Percentiles rank a stretch among this genome's conserved stretches.
Evolutionary conservation across 1,140 invertebrate genomes (phyloP).

Genomic region (Cheumatopsyche charites): DNA sequence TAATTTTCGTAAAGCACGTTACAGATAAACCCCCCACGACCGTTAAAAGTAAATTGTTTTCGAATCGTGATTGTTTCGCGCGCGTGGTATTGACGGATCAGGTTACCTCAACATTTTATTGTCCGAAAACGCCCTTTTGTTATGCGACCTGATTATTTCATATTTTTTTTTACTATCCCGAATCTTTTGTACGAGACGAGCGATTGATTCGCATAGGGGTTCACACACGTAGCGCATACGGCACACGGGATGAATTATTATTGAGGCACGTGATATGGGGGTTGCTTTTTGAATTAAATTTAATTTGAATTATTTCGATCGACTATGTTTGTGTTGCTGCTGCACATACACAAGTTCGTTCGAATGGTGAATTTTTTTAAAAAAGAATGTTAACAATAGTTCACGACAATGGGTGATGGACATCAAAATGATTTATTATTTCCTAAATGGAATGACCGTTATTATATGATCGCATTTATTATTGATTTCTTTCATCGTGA

Average conservation of each 20-base stretch:
- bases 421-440: conserved; percentile 4
- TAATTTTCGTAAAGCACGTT: not conserved
- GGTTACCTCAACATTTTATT: conserved; percentile 43
- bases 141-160: conserved; percentile 39
- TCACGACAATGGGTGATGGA: not conserved
- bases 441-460: not conserved
- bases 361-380: not conserved
- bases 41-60: conserved; percentile 14
- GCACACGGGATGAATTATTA: conserved; percentile 39
- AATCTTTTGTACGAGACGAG: conserved; percentile 46
- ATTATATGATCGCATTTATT: not conserved
- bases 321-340: not conserved
- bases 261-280: conserved; percentile 48
- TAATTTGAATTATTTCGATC: conserved; percentile 49
- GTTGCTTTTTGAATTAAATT: conserved; percentile 49
- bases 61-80: conserved; percentile 28
- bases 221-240: conserved; percentile 2
- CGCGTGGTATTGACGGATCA: conserved; percentile 45
- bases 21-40: not conserved
- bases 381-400: not conserved
- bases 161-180: conserved; percentile 26
- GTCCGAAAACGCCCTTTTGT: conserved; percentile 32
- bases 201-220: conserved; percentile 44
- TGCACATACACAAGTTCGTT: not conserved
- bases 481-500: not conserved